Percentiles rank a stretch among this genome's conserved stretches.
Conservation (phyloP, 2,888 invertebrate species). For the Fragum sueziense region DNA sequence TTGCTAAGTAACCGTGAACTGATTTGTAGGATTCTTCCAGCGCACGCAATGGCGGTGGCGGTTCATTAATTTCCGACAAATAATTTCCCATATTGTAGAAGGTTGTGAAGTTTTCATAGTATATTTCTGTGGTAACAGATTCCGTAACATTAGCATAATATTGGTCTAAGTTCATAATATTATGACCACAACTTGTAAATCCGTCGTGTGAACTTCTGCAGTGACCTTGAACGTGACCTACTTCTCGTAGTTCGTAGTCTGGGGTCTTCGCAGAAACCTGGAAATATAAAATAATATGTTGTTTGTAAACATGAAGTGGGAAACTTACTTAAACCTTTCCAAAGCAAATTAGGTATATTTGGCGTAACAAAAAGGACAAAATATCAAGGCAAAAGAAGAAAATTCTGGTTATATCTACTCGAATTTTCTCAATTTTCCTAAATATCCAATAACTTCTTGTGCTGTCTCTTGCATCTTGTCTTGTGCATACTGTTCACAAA, state of each 20-base stretch:
- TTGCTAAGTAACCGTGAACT: constrained; percentile 92
- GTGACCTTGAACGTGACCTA: background rate
- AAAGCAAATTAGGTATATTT: background rate
- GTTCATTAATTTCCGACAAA: constrained; percentile 48
- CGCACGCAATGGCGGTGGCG: constrained; percentile 52
- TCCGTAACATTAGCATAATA: constrained; percentile 53
- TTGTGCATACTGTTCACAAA: too few species aligned
- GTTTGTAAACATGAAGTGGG: too few species aligned
- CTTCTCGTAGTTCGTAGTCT: background rate
- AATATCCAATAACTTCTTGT: too few species aligned
- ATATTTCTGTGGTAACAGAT: constrained; percentile 28
- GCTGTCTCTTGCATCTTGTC: too few species aligned
- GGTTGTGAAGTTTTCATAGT: constrained; percentile 47
- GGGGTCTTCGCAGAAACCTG: background rate
- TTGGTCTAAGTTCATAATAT: constrained; percentile 42
- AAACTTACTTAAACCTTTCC: background rate
- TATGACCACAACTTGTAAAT: background rate
- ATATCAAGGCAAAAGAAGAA: background rate
- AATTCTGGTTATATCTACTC: background rate
- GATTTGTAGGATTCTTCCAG: constrained; percentile 70
- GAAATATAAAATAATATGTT: too few species aligned
- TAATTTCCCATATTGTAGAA: constrained; percentile 56
- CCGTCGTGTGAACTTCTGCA: background rate
- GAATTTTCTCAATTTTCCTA: too few species aligned
- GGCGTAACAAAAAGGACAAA: background rate